phyloP scores from a whole-genome alignment of 2,797 vertebrate species.

The Odontamblyopus rebecca region DNA sequence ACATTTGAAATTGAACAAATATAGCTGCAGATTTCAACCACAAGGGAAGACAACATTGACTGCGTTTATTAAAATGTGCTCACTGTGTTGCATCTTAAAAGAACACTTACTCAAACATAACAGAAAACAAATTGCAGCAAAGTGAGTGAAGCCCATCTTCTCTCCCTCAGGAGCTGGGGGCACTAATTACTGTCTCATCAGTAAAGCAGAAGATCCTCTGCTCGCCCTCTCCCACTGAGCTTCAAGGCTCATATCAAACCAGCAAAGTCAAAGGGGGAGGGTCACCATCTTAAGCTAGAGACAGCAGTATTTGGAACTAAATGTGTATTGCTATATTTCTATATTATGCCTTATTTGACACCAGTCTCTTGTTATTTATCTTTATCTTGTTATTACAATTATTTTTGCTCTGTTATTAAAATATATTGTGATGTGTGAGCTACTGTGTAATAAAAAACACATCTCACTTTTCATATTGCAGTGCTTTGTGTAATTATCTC shows the following conservation, averaged over 20 bases:
- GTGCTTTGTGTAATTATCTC: background rate
- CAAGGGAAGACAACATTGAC: background rate
- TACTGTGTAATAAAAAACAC: background rate
- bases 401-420: no score
- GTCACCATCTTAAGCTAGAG: constrained; percentile 18
- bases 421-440: no score
- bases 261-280: background rate
- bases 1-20: background rate
- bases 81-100: background rate
- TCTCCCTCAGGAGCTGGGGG: constrained; percentile 56
- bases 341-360: no score
- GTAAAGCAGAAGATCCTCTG: constrained; percentile 44
- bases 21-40: background rate
- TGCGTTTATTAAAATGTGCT: background rate
- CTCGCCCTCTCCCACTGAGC: constrained; percentile 45
- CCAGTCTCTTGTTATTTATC: no score
- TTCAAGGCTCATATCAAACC: constrained; percentile 45
- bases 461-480: no score
- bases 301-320: background rate
- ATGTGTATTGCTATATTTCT: no score
- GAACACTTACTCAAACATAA: background rate
- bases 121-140: constrained; percentile 21
- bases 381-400: no score
- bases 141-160: constrained; percentile 54
- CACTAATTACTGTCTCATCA: constrained; percentile 70